Evolutionary conservation across 2,888 invertebrate species (phyloP), one percentile per base, ranked within the genome.

Genomic region (Lapara coniferarum): DNA sequence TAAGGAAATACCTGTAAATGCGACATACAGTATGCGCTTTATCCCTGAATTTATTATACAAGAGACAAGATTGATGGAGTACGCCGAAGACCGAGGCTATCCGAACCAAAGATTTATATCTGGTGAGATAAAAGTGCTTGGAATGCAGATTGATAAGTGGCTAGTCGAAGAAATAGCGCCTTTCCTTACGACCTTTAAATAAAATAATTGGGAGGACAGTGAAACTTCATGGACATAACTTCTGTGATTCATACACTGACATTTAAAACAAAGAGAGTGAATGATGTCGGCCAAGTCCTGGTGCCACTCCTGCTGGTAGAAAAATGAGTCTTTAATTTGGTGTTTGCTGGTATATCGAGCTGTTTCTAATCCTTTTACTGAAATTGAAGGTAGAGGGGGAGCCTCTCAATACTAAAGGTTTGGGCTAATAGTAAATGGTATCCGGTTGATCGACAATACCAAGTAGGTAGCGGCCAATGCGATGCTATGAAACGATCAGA

Each of bases 91-190:
- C 63, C 19, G 63, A 63, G 49, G 46, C 49, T 63, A 19, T 46
- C 37, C 19, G 63, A 63, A 19, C 49, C 19, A 49, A 46, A 63
- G 63, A 63, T 63, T 63, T 63, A 63, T 63, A 63, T 49, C 49
- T 63, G 19, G 13, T 13, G 49, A 63, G 63, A 63, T 49, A 63
- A 49, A 63, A 63, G 19, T 49, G 55, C 55, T 55, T 55, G 63
- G 46, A 46, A 63, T 63, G 63, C 63, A 63, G 19, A 63, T 59
- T 59, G 46, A 59, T 59, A 59, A 59, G 59, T 63, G 46, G 19
- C 46, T 63, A 63, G 63, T 46, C 13, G 49, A 63, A 63, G 63
- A 49, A 63, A 63, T 63, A 19, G 63, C 63, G 49, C 49, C 19
- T 63, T 19, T 63, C 19, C 49, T 19, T 19, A 19, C 46, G 63